Conservation (phyloP, 2,888 invertebrate species). For the Prenolepis imparis region DNA sequence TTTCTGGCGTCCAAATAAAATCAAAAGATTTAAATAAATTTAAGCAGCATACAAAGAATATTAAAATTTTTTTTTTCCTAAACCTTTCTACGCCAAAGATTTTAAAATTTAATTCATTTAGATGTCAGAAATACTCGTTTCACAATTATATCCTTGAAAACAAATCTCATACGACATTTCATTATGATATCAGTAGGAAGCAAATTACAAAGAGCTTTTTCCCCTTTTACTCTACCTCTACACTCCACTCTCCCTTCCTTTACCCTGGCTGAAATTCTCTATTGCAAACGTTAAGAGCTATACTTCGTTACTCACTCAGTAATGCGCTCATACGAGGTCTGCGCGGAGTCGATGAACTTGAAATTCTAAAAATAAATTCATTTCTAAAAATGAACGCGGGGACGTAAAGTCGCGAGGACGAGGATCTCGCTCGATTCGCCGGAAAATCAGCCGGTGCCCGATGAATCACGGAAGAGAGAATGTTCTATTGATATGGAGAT, state of each 20-base stretch:
- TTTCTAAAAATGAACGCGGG: conserved; percentile 28
- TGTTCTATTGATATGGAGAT: conserved; percentile 30
- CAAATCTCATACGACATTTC: conserved; percentile 5
- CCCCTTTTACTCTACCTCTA: not conserved
- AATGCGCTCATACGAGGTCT: conserved; percentile 41
- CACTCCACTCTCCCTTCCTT: not conserved
- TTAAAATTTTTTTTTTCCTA: not conserved
- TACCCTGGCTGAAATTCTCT: not conserved
- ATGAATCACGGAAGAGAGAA: conserved; percentile 15
- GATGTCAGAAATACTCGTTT: not conserved
- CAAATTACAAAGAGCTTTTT: conserved; percentile 28
- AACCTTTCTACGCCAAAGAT: not conserved
- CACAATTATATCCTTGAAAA: conserved; percentile 6
- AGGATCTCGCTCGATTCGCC: not conserved
- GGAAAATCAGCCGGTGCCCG: not conserved
- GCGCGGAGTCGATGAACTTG: conserved; percentile 50
- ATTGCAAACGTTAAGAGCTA: conserved; percentile 22
- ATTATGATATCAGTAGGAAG: not conserved
- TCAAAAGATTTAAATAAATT: not conserved
- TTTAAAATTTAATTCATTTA: not conserved
- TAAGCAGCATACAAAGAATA: not conserved
- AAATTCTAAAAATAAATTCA: conserved; percentile 33
- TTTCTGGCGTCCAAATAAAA: not conserved
- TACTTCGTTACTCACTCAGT: conserved; percentile 46
- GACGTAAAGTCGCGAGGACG: not conserved